phyloP scores from a whole-genome alignment of 2,797 vertebrate species.

The Siniperca scherzeri region DNA sequence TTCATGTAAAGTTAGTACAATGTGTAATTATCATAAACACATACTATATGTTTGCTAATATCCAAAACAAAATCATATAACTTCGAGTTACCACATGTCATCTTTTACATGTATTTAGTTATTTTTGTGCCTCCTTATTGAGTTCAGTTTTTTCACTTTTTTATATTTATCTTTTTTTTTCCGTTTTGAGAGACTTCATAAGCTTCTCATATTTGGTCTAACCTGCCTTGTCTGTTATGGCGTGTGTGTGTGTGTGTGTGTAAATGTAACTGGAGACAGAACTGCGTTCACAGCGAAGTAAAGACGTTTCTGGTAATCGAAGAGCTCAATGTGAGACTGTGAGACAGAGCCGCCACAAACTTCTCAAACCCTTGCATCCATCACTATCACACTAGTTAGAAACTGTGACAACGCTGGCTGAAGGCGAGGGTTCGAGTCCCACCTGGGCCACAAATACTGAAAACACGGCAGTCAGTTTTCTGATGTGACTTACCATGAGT shows the following conservation, averaged over 20 bases:
- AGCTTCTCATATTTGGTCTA: background rate
- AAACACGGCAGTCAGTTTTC: background rate
- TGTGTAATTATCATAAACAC: background rate
- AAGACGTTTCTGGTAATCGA: background rate
- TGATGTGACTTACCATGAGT: accelerated
- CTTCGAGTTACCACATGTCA: no score
- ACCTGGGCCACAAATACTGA: background rate
- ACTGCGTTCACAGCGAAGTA: background rate
- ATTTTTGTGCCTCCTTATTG: background rate
- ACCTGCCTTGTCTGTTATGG: background rate
- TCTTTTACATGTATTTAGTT: background rate
- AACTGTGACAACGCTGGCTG: background rate
- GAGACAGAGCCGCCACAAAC: background rate
- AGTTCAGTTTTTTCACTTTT: background rate
- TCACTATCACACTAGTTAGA: background rate
- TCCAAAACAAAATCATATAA: background rate
- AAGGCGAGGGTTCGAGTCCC: background rate
- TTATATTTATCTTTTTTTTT: background rate
- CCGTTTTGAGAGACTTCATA: background rate
- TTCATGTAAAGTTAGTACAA: background rate
- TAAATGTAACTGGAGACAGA: background rate
- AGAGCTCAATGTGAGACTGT: background rate
- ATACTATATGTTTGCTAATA: background rate
- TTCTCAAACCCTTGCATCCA: background rate
- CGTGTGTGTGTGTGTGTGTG: no score